Evolutionary conservation across 2,113 vertebrate genomes (phyloP).

Genomic region (Perca schrenkii): DNA sequence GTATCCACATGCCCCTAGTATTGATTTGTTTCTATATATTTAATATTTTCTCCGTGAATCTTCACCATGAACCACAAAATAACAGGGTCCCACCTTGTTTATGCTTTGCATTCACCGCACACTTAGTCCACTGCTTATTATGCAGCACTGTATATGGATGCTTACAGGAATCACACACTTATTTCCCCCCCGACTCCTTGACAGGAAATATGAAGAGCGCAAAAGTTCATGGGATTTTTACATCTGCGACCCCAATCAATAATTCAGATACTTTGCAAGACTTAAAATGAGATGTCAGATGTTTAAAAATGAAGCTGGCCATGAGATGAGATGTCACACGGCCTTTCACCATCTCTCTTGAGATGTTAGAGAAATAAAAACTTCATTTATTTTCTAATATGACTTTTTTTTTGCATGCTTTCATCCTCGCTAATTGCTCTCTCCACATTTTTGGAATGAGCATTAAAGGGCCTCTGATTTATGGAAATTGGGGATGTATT

Average conservation of each 20-base stretch:
- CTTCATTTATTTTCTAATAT: slow-evolving; percentile 12
- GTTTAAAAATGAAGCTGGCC: slow-evolving; percentile 53
- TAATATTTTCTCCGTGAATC: background rate
- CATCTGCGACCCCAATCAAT: slow-evolving; percentile 59
- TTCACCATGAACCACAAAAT: background rate
- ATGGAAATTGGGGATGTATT: slow-evolving; percentile 53
- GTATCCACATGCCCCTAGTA: background rate
- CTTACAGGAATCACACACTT: slow-evolving; percentile 2
- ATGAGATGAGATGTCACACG: slow-evolving; percentile 59
- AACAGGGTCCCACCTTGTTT: background rate
- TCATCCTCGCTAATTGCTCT: slow-evolving; percentile 59
- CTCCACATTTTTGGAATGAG: slow-evolving; percentile 45
- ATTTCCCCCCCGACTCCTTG: slow-evolving; percentile 1
- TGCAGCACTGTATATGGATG: background rate
- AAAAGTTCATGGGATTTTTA: slow-evolving; percentile 54
- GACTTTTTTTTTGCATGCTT: slow-evolving; percentile 28
- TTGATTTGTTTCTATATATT: slow-evolving; percentile 1
- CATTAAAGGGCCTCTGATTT: slow-evolving; percentile 47
- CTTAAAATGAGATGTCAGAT: slow-evolving; percentile 68
- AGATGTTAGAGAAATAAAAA: slow-evolving; percentile 47
- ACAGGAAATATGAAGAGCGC: slow-evolving; percentile 50
- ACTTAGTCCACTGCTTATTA: slow-evolving; percentile 7
- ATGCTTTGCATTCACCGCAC: slow-evolving; percentile 1
- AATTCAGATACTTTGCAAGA: slow-evolving; percentile 68
- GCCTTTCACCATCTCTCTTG: slow-evolving; percentile 46